phyloP scores from a whole-genome alignment of 2,888 invertebrate species.

The Phania funesta region DNA sequence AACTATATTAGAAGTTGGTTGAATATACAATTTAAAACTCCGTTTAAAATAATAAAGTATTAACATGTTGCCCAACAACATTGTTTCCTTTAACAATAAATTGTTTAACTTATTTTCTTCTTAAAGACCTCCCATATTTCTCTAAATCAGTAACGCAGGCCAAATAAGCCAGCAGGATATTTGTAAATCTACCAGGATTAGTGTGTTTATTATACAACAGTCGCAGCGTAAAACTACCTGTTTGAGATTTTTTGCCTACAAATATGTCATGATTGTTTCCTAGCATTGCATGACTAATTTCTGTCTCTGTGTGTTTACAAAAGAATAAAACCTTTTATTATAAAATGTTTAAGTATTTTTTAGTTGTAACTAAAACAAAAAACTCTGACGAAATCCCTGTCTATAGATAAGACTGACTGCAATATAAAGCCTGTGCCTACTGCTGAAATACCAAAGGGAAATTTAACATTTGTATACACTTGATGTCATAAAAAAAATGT shows the following conservation, averaged over 20 bases:
- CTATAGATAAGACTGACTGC: constrained; percentile 62
- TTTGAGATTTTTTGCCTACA: constrained; percentile 9
- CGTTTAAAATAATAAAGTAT: too few species aligned
- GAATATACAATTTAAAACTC: too few species aligned
- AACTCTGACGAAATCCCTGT: constrained; percentile 62
- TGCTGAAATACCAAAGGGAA: constrained; percentile 56
- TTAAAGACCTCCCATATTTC: constrained; percentile 27
- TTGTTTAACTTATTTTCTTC: neutral
- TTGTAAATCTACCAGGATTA: neutral
- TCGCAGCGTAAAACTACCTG: constrained; percentile 44
- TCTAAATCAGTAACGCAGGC: neutral
- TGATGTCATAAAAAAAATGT: constrained; percentile 70
- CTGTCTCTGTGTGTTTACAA: neutral
- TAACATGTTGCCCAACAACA: too few species aligned
- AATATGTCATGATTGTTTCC: constrained; percentile 50
- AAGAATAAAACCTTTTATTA: constrained; percentile 10
- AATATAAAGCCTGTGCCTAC: constrained; percentile 29
- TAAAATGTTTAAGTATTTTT: constrained; percentile 52
- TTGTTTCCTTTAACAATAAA: neutral
- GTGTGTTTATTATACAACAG: neutral
- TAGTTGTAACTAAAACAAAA: constrained; percentile 26
- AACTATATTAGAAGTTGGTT: too few species aligned
- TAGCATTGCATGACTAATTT: constrained; percentile 59
- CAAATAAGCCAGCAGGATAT: constrained; percentile 32
- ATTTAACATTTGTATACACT: constrained; percentile 68